These are phyloP conservation scores for Desoria tigrina DNA, from an alignment of 2,888 invertebrate genomes.

Conservation along the genomic window DNA sequence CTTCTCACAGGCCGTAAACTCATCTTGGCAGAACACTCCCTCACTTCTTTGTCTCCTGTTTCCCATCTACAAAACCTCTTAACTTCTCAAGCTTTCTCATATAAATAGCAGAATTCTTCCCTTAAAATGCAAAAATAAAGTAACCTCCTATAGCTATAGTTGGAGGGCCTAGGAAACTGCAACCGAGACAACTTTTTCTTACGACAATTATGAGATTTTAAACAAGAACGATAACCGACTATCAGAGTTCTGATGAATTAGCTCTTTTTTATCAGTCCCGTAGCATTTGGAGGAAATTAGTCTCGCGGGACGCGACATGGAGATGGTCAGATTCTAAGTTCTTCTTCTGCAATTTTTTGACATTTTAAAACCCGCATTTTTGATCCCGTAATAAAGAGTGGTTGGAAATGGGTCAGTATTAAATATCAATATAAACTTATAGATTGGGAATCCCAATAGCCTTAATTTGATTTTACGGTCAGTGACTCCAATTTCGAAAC, in stretches of 20 bases:
- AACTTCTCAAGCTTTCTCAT: not conserved
- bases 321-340: too few species aligned
- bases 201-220: not conserved
- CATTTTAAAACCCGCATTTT: too few species aligned
- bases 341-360: too few species aligned
- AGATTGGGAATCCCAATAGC: not conserved
- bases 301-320: too few species aligned
- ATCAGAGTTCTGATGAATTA: too few species aligned
- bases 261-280: too few species aligned
- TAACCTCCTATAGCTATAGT: not conserved
- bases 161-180: conserved; percentile 8
- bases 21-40: conserved; percentile 10
- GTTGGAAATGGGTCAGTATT: not conserved
- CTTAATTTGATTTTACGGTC: not conserved
- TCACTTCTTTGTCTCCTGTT: conserved; percentile 9
- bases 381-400: too few species aligned
- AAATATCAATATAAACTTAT: conserved; percentile 1
- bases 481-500: not conserved
- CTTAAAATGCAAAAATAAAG: too few species aligned
- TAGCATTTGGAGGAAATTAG: too few species aligned
- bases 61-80: not conserved
- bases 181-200: conserved; percentile 9
- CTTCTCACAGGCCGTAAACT: conserved; percentile 13
- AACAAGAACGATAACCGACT: too few species aligned
- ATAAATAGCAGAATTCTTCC: too few species aligned